phyloP scores from a whole-genome alignment of 1,140 invertebrate species.

The Prorops nasuta region DNA sequence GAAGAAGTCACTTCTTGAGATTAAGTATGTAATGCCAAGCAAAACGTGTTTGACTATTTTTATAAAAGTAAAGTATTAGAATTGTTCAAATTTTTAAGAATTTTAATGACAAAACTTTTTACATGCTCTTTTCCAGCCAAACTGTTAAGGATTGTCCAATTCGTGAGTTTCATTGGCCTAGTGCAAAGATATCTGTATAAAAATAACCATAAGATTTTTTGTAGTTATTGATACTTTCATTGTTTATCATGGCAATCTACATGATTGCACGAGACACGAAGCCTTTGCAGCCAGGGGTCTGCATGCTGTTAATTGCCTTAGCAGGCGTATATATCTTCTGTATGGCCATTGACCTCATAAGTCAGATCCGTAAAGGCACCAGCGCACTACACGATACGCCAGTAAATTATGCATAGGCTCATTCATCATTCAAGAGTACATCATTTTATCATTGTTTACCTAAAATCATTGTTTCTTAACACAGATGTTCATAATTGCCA shows the following conservation, averaged over 20 bases:
- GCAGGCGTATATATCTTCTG: conserved; percentile 35
- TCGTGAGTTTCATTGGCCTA: conserved; percentile 33
- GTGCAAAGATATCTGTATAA: no score
- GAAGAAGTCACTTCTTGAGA: no score
- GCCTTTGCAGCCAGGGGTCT: conserved; percentile 13
- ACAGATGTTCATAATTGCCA: conserved; percentile 40
- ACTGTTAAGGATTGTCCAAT: conserved; percentile 35
- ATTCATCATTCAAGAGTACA: not conserved
- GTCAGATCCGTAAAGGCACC: conserved; percentile 24
- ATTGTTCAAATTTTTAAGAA: no score
- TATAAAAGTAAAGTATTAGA: no score
- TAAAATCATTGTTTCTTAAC: no score
- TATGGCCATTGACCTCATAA: conserved; percentile 35
- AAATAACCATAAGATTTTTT: no score
- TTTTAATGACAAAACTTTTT: no score
- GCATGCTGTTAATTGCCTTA: conserved; percentile 32
- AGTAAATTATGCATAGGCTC: conserved; percentile 22
- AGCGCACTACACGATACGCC: conserved; percentile 20
- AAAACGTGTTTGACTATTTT: no score
- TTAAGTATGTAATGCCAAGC: no score
- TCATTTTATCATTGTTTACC: no score
- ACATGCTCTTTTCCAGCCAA: no score
- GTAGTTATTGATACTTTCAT: conserved; percentile 26
- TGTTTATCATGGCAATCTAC: conserved; percentile 34
- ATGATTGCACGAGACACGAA: conserved; percentile 13